Base-by-base conservation (phyloP, 2,113 vertebrate species). In the Rattus rattus region DNA sequence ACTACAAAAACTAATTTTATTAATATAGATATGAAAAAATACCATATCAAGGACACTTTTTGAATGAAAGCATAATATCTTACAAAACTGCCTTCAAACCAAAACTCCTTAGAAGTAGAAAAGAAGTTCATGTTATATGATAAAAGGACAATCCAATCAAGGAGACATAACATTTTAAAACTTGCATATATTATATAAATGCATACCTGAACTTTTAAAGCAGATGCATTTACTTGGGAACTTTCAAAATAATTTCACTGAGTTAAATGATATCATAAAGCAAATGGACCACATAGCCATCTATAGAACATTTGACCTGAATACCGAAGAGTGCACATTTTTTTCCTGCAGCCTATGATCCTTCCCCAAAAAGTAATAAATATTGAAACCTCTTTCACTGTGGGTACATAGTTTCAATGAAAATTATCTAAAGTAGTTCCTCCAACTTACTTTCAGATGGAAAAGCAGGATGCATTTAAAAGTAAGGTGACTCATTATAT, bases 401-500 rank as follows among this genome's bases (percentile, higher is more conserved):
- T 36, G 69, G 13, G 36, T 70, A 11, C 14, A 70, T 36, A 36
- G 43, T 43, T 43, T 43, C 43, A 2, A 43, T 43, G 43, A 16
- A 54, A 54, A 54, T 8, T 11, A 54, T 54, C 52, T 6, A 67
- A 72, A 72, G 36, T n/a, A 39, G 39, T 43, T 39, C 24, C 24
- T 12, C 11, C 24, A 49, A 47, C 24, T 77, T 28, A 28, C 24
- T 77, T 77, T 77, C 16, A 77, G 49, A 77, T 28, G 22, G 19
- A 77, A 36, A 5, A 5, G 24, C 13, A 69, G 47, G 83, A 88
- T 47, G 84, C 96, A 87, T 28, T 92, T 97, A 95, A 49, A 76
- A 97, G 88, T 43, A 97, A 97, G 73, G 94, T 43, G 83, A 97
- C 6, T 26, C 30, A 96, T 98, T 98, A 98, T 91, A 91, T 91